Evolutionary conservation across 2,797 vertebrate species (phyloP).

Genomic region (Macropodus opercularis): DNA sequence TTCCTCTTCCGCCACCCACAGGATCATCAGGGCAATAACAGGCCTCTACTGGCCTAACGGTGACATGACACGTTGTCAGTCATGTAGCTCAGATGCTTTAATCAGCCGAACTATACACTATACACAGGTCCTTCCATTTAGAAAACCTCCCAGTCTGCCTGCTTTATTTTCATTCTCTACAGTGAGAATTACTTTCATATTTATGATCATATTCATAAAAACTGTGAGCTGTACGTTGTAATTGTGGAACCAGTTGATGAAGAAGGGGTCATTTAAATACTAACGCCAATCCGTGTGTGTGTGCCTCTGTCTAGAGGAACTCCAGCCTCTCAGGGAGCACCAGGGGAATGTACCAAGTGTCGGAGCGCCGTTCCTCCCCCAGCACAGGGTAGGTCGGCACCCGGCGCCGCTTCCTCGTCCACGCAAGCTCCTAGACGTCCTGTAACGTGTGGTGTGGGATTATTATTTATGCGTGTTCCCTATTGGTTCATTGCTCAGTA

Average conservation of each 20-base stretch:
- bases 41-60: not conserved
- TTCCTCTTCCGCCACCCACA: not conserved
- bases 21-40: not conserved
- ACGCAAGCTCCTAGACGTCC: not conserved
- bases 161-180: not conserved
- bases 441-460: not conserved
- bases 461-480: not conserved
- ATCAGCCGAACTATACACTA: not conserved
- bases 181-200: too few species aligned
- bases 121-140: too few species aligned
- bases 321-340: slow-evolving; percentile 82
- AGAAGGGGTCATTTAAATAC: too few species aligned
- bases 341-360: slow-evolving; percentile 85
- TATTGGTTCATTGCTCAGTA: not conserved
- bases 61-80: not conserved
- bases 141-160: too few species aligned
- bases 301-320: slow-evolving; percentile 77
- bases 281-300: slow-evolving; percentile 6
- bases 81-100: not conserved
- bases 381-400: slow-evolving; percentile 81
- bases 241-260: too few species aligned
- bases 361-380: slow-evolving; percentile 83
- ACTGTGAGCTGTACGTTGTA: too few species aligned
- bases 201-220: too few species aligned
- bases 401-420: not conserved